These are phyloP conservation scores for Drosophila carrolli DNA, from an alignment of 1,140 invertebrate species.

Conservation along the genomic window DNA sequence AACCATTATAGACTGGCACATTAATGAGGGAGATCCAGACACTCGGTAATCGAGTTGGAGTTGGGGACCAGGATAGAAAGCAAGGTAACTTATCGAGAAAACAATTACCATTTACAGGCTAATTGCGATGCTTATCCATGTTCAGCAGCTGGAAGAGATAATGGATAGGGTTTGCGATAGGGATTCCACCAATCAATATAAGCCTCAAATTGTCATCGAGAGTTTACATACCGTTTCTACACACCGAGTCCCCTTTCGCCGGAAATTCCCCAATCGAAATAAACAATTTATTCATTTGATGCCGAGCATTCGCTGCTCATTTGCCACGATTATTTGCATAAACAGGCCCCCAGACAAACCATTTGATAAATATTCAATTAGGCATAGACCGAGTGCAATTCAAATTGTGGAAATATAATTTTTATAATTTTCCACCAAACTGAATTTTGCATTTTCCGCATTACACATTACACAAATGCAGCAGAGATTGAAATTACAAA, in stretches of 20 bases:
- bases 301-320: constrained; percentile 48
- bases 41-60: constrained; percentile 31
- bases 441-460: constrained; percentile 34
- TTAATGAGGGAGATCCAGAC: constrained; percentile 55
- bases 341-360: constrained; percentile 36
- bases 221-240: constrained; percentile 15
- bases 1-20: constrained; percentile 32
- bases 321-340: constrained; percentile 69
- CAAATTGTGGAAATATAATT: constrained; percentile 44
- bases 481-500: constrained; percentile 66
- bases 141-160: constrained; percentile 33
- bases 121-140: constrained; percentile 72
- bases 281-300: constrained; percentile 54
- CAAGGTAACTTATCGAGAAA: constrained; percentile 38
- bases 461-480: constrained; percentile 30
- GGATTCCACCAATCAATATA: constrained; percentile 13
- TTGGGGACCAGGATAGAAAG: constrained; percentile 13
- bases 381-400: constrained; percentile 23
- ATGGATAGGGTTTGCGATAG: constrained; percentile 19
- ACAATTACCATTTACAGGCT: constrained; percentile 71
- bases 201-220: constrained; percentile 33
- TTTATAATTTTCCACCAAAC: constrained; percentile 52
- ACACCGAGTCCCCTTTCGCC: neutral
- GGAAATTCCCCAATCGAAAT: constrained; percentile 22
- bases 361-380: constrained; percentile 81